Evolutionary conservation across 2,888 invertebrate genomes (phyloP).

Genomic region (Cantharis lateralis): DNA sequence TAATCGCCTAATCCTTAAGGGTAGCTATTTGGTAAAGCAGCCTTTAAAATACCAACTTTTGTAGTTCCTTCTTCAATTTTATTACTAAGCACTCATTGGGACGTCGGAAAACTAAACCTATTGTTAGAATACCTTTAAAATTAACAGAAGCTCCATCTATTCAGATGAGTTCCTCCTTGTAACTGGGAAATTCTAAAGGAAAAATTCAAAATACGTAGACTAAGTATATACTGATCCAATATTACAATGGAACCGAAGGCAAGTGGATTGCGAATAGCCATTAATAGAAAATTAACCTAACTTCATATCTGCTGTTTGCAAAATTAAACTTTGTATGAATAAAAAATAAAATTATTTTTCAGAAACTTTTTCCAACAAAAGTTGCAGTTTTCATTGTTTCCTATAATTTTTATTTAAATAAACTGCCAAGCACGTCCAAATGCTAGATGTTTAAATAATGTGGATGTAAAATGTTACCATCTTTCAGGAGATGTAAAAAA

Average conservation of each 20-base stretch:
- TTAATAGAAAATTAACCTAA: background rate
- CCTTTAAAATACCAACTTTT: background rate
- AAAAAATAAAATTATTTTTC: too few species aligned
- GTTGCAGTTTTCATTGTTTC: too few species aligned
- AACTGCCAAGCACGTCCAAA: too few species aligned
- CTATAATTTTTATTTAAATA: too few species aligned
- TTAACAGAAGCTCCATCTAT: background rate
- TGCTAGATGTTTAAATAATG: too few species aligned
- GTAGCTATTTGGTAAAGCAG: background rate
- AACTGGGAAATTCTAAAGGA: background rate
- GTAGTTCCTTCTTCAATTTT: background rate
- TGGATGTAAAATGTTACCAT: too few species aligned
- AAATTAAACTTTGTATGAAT: background rate
- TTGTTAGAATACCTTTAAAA: background rate
- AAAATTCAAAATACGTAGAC: background rate
- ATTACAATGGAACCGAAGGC: background rate
- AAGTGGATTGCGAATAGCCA: background rate
- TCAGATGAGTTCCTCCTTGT: background rate
- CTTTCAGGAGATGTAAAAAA: too few species aligned
- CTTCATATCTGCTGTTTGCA: too few species aligned
- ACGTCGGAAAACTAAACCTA: background rate
- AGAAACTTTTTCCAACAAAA: too few species aligned
- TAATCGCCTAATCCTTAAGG: background rate
- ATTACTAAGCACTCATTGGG: background rate
- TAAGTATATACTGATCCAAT: background rate